These are phyloP conservation scores for Ridgeia piscesae DNA, from an alignment of 1,140 invertebrate genomes.

Conservation along the genomic window DNA sequence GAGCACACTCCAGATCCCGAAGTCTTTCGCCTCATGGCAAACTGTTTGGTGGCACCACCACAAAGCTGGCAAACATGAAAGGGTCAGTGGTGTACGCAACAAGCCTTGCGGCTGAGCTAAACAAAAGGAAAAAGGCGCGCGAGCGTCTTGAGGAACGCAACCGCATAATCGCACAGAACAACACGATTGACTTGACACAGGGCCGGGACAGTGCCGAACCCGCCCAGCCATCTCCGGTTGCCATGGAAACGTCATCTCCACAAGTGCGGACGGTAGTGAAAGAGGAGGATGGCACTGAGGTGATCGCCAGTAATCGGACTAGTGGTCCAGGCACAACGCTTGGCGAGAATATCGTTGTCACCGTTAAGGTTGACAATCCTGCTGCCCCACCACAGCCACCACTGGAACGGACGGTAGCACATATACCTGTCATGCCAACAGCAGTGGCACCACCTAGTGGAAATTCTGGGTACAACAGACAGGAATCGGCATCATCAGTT, in stretches of 20 bases:
- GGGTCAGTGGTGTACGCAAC: slow-evolving; percentile 37
- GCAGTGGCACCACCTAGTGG: not conserved
- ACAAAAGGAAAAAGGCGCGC: slow-evolving; percentile 49
- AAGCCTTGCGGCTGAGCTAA: slow-evolving; percentile 54
- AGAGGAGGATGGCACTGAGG: not conserved
- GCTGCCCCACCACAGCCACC: not conserved
- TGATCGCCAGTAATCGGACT: not conserved
- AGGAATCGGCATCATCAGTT: not conserved
- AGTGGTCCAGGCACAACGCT: not conserved
- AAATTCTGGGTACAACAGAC: not conserved
- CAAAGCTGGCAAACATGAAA: slow-evolving; percentile 7
- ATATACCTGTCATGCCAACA: not conserved
- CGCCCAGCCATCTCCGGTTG: slow-evolving; percentile 33
- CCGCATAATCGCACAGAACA: not conserved
- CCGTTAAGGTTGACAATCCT: not conserved
- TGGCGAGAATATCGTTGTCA: not conserved
- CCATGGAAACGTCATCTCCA: slow-evolving; percentile 21
- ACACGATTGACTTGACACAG: not conserved
- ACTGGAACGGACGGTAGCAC: not conserved
- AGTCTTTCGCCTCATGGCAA: slow-evolving; percentile 8
- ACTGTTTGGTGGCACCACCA: not conserved
- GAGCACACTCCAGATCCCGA: slow-evolving; percentile 7
- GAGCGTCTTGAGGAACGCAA: slow-evolving; percentile 44
- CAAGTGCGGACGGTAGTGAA: not conserved
- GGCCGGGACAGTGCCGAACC: slow-evolving; percentile 14